Conservation (phyloP, 2,888 invertebrate species). For the Buathra laborator region DNA sequence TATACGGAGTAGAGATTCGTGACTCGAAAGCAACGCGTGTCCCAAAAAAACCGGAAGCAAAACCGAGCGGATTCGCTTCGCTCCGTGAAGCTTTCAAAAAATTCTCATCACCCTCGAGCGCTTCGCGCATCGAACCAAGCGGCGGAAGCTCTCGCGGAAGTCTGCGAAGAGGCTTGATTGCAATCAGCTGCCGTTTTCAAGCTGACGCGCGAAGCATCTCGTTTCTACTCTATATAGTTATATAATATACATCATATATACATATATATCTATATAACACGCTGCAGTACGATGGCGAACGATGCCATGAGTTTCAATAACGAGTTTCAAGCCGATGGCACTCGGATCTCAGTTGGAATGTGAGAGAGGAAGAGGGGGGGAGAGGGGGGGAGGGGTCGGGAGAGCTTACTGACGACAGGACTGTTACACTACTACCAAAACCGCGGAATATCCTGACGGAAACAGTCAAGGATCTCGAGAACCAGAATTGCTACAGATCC, state of each 20-base stretch:
- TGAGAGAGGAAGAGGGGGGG: background rate
- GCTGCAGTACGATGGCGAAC: slow-evolving; percentile 8
- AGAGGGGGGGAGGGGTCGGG: too few relatives aligned
- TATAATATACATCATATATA: background rate
- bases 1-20: background rate
- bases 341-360: slow-evolving; percentile 67
- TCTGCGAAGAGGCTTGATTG: slow-evolving; percentile 80
- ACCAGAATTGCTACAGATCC: slow-evolving; percentile 60
- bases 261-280: background rate
- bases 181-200: slow-evolving; percentile 80
- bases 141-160: slow-evolving; percentile 73
- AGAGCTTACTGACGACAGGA: slow-evolving; percentile 20
- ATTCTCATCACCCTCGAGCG: slow-evolving; percentile 41
- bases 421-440: slow-evolving; percentile 27
- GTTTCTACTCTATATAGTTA: background rate
- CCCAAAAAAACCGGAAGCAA: slow-evolving; percentile 32
- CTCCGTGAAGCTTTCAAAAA: slow-evolving; percentile 13
- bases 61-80: slow-evolving; percentile 17
- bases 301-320: slow-evolving; percentile 74
- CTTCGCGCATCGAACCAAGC: slow-evolving; percentile 70
- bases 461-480: slow-evolving; percentile 70
- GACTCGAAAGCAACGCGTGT: background rate
- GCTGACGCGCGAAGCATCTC: slow-evolving; percentile 44
- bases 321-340: slow-evolving; percentile 74
- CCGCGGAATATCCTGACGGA: slow-evolving; percentile 53